phyloP scores from a whole-genome alignment of 2,797 vertebrate species.

The Catostomus latipinnis region DNA sequence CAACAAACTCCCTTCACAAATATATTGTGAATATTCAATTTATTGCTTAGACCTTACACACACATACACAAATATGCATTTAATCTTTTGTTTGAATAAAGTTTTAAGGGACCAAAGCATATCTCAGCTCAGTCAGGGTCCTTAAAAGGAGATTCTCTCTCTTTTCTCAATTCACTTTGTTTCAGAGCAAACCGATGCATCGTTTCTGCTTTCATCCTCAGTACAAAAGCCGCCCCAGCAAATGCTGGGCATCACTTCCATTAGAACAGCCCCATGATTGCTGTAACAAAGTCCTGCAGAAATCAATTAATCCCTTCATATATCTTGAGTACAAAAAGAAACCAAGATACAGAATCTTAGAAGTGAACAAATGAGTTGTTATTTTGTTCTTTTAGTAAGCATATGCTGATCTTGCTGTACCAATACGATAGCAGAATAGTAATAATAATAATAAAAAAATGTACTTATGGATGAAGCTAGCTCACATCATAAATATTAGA shows the following conservation, averaged over 20 bases:
- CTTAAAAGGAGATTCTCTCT: conserved; percentile 57
- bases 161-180: conserved; percentile 48
- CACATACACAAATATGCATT: no score
- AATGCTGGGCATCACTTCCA: conserved; percentile 51
- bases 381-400: conserved; percentile 61
- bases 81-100: no score
- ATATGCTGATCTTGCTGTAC: conserved; percentile 51
- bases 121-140: conserved; percentile 62
- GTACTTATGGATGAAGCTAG: conserved; percentile 44
- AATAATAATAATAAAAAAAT: conserved; percentile 9
- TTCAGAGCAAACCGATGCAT: conserved; percentile 35
- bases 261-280: conserved; percentile 55
- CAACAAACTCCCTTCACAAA: no score
- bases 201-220: conserved; percentile 52
- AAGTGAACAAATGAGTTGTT: conserved; percentile 59
- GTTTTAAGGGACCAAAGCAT: conserved; percentile 51
- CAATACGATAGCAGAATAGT: conserved; percentile 35
- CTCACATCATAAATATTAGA: conserved; percentile 56
- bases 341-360: conserved; percentile 35
- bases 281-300: conserved; percentile 62
- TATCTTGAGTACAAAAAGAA: conserved; percentile 47
- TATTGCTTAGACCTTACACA: no score
- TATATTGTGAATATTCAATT: no score
- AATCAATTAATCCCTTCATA: conserved; percentile 69
- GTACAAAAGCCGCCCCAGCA: conserved; percentile 50